Conservation (phyloP, 37 sponge, comb jelly and placozoan species). For the Spongia lamella region DNA sequence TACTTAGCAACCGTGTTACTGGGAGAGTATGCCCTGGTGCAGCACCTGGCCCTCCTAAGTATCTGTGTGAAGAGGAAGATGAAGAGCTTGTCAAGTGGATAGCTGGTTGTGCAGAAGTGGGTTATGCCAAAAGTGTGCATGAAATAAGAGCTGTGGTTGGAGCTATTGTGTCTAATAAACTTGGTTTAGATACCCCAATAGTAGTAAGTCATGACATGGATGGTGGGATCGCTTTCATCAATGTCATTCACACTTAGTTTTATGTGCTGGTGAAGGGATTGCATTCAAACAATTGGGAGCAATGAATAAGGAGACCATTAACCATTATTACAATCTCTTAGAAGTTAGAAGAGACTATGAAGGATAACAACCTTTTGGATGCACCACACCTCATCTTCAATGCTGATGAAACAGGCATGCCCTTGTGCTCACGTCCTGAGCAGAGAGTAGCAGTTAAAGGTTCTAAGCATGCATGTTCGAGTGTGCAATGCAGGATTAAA, state of each 20-base stretch:
- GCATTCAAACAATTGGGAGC: slow-evolving; percentile 18
- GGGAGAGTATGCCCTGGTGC: slow-evolving; percentile 20
- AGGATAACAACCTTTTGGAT: slow-evolving; percentile 10
- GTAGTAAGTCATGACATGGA: slow-evolving; percentile 48
- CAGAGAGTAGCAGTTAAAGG: slow-evolving; percentile 25
- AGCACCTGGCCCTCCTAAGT: slow-evolving; percentile 1
- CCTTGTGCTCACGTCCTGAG: slow-evolving; percentile 25
- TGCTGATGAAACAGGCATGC: slow-evolving; percentile 55
- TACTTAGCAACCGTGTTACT: slow-evolving; percentile 16
- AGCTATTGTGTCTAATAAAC: slow-evolving; percentile 8
- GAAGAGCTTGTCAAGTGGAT: slow-evolving; percentile 25
- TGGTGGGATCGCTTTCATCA: slow-evolving; percentile 42
- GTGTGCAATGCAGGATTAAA: slow-evolving; percentile 34
- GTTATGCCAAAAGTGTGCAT: slow-evolving; percentile 35
- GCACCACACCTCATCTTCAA: slow-evolving; percentile 48
- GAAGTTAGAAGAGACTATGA: no score
- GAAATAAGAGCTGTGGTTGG: slow-evolving; percentile 35
- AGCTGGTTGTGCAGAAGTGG: slow-evolving; percentile 37
- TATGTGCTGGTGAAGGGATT: slow-evolving; percentile 17
- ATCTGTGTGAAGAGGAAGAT: slow-evolving; percentile 37
- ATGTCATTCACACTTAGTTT: slow-evolving; percentile 30
- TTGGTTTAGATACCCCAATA: background rate
- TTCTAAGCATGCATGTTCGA: slow-evolving; percentile 38
- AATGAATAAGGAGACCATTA: slow-evolving; percentile 9
- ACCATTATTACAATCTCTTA: slow-evolving; percentile 38